A percentile compares a stretch with the other conserved stretches of the same genome.
Conservation (phyloP, 2,113 vertebrate genomes). For the Andinoacara biseriatus region DNA sequence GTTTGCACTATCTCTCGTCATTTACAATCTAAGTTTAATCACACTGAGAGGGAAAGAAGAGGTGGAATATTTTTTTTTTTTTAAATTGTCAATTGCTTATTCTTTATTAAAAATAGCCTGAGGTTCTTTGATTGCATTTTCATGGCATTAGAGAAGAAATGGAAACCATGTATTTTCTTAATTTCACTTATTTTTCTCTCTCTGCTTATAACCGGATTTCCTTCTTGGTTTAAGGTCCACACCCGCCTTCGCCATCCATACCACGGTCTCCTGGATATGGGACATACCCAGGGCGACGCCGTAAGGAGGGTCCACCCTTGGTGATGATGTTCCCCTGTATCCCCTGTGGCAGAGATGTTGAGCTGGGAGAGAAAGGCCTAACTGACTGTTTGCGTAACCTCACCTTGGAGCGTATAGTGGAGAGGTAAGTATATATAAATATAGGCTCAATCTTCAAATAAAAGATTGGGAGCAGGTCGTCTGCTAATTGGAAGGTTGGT, state of each 20-base stretch:
- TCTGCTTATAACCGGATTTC: not conserved
- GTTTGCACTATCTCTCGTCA: constrained; percentile 53
- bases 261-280: constrained; percentile 80
- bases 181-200: not conserved
- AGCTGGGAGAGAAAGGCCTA: constrained; percentile 92
- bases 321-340: constrained; percentile 89
- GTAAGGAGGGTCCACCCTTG: constrained; percentile 82
- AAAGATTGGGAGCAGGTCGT: not conserved
- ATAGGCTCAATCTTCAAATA: not conserved
- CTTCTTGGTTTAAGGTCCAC: constrained; percentile 49
- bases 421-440: constrained; percentile 78
- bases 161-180: not conserved
- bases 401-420: constrained; percentile 94
- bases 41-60: not conserved
- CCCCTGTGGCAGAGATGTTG: constrained; percentile 88
- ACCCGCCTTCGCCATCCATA: constrained; percentile 58
- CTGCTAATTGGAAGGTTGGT: not conserved
- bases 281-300: constrained; percentile 89
- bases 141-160: not conserved
- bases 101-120: not conserved
- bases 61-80: not conserved
- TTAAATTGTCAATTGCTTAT: not conserved
- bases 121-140: not conserved
- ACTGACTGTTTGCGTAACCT: constrained; percentile 93
- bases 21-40: not conserved